Conservation (phyloP, 2,797 vertebrate species). For the Oceanodroma leucorhoa region DNA sequence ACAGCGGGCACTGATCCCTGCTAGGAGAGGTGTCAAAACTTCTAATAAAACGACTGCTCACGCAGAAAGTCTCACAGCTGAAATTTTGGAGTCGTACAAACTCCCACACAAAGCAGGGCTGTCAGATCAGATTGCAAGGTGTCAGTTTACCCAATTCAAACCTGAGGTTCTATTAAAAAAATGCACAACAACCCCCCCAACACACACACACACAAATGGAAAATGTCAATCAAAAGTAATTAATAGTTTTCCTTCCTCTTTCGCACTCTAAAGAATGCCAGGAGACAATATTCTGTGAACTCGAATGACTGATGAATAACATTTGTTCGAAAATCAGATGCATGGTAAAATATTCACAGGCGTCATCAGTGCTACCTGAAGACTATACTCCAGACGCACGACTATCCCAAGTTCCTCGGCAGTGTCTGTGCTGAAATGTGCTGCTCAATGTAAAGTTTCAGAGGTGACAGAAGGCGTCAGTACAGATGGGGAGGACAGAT, state of each 20-base stretch:
- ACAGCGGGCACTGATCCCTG: constrained; percentile 27
- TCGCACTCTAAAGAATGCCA: constrained; percentile 9
- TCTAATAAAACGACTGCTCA: constrained; percentile 17
- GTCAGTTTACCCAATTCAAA: constrained; percentile 53
- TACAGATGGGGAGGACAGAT: constrained; percentile 51
- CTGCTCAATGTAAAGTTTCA: neutral
- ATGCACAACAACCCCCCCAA: constrained; percentile 33
- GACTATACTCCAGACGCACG: neutral
- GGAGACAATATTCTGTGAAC: constrained; percentile 31
- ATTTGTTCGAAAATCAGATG: neutral
- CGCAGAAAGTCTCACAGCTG: constrained; percentile 24
- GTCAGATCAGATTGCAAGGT: constrained; percentile 43
- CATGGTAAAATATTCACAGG: constrained; percentile 15
- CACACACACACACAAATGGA: constrained; percentile 35
- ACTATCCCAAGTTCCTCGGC: neutral
- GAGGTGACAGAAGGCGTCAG: constrained; percentile 35
- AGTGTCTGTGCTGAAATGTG: neutral
- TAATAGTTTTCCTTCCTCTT: constrained; percentile 29
- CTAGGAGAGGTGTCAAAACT: constrained; percentile 15
- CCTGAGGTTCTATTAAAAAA: constrained; percentile 47
- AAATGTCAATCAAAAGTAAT: constrained; percentile 55
- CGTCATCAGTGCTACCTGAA: neutral
- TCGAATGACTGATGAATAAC: constrained; percentile 27
- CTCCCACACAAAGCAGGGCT: constrained; percentile 16
- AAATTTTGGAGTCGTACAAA: neutral